Base-by-base conservation (phyloP, 1,140 invertebrate species). In the Listronotus oregonensis region DNA sequence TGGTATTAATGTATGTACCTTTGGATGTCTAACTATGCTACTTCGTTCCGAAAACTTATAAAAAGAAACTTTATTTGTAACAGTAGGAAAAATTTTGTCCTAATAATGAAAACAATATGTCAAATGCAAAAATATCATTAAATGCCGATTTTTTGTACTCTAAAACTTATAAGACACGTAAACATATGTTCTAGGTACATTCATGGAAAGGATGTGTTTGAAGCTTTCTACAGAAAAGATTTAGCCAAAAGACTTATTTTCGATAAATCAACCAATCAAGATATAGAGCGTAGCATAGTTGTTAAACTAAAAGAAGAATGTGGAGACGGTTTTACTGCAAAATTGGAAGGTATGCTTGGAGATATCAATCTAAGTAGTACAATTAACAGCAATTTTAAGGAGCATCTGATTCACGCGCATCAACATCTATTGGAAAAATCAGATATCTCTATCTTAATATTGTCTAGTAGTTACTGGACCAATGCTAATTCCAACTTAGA, bases 181-280 rank as follows among this genome's bases (percentile, higher is more conserved):
- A n/a, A n/a, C n/a, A n/a, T 52, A 15, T 39, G 21, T 42, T 56
- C 0, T 31, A 49, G 97, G 58, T 99, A 98, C 81, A 97, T 99
- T 73, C 95, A 99, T 76, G 96, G 96, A 66, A 94, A 99, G 81
- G 97, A 99, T 83, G 95, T 99, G 1, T 99, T 99, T 82, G 97
- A 99, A 82, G 97, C 97, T 0, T 99, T 99, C 81, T 99, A 99
- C 78, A 99, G 98, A 80, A 96, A 96, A 77, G 95, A 98, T 81
- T 80, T 99, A 46, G 95, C 97, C 0, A 99, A 99, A 80, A 84
- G 97, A 70, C 82, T 99, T 49, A 80, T 99, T 11, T 91, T 99
- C 0, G 95, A 95, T 0, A 97, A 98, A 80, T 98, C 96, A n/a
- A 96, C 96, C 0, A 98, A 95, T 7, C 95, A 98, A 7, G 96